Conservation (phyloP, 2,113 vertebrate species). For the human region DNA sequence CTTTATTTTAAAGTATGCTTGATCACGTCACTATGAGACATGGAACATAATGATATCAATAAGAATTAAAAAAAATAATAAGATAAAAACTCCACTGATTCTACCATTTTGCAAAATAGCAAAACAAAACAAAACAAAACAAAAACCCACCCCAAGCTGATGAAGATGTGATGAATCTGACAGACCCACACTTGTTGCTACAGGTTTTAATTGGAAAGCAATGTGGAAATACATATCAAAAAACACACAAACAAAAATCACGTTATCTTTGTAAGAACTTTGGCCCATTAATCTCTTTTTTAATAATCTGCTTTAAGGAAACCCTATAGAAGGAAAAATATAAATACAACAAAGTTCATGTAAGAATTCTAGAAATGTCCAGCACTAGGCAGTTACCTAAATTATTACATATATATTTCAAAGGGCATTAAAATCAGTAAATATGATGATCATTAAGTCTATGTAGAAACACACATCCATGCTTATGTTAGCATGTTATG, state of each 20-base stretch:
- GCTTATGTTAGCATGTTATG: not conserved
- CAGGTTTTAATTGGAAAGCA: not conserved
- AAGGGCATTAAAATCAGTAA: not conserved
- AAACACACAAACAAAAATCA: not conserved
- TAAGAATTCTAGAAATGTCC: not conserved
- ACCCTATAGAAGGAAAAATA: not conserved
- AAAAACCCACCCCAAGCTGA: not conserved
- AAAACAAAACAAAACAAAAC: not conserved
- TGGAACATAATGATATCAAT: not conserved
- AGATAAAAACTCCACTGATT: not conserved
- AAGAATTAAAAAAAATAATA: not conserved
- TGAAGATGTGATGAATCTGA: not conserved
- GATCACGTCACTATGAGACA: not conserved
- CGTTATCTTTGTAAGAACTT: not conserved
- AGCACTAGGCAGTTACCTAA: not conserved
- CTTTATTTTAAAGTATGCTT: not conserved
- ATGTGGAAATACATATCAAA: not conserved
- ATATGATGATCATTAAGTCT: not conserved
- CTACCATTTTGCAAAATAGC: not conserved
- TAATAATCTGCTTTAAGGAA: not conserved
- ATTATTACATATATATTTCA: not conserved
- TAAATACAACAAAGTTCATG: not conserved
- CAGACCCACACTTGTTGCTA: not conserved
- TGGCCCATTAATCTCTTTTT: not conserved
- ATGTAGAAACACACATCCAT: not conserved